Conservation (phyloP, 2,113 vertebrate species). For the Corvus moneduloides region DNA sequence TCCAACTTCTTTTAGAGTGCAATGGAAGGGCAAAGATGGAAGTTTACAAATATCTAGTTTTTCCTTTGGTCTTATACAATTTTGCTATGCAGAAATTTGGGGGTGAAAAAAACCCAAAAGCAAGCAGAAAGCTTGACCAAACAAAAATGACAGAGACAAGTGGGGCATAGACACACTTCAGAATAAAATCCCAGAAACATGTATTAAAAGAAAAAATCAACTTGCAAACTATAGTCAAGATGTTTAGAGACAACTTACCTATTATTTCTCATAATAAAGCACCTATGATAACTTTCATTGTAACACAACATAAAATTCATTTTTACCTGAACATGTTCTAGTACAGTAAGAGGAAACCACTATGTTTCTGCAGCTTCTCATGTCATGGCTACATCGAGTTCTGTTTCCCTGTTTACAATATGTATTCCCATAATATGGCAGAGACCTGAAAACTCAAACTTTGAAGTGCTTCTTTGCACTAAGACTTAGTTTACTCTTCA, state of each 20-base stretch:
- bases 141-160: background rate
- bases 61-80: background rate
- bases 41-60: background rate
- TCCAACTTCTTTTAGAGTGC: background rate
- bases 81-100: background rate
- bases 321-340: background rate
- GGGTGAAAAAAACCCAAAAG: accelerated
- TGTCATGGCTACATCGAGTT: background rate
- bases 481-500: background rate
- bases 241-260: background rate
- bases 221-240: background rate
- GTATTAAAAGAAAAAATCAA: background rate
- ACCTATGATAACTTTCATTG: background rate
- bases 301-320: background rate
- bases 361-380: background rate
- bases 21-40: background rate
- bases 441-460: background rate
- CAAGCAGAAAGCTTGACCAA: background rate
- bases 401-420: background rate
- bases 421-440: background rate
- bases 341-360: background rate
- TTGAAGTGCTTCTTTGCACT: background rate
- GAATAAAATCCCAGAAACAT: background rate
- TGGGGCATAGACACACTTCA: background rate
- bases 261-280: background rate